Conservation (phyloP, 2,888 invertebrate genomes). For the Leucophenga maculata region DNA sequence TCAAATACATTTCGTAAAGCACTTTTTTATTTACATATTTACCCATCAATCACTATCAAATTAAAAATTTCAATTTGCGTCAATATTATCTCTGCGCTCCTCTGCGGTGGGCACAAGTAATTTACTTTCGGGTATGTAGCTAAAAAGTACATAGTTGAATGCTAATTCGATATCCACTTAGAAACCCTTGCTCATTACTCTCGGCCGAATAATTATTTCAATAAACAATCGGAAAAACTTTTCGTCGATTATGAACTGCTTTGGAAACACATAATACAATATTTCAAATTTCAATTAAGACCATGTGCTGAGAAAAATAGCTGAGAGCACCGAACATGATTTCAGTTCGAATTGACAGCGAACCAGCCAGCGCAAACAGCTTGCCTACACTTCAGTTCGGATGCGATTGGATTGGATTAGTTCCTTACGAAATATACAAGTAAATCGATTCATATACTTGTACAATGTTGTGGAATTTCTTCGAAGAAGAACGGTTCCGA, state of each 20-base stretch:
- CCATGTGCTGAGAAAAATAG: slow-evolving; percentile 64
- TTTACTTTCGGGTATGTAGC: too few relatives aligned
- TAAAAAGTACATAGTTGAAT: too few relatives aligned
- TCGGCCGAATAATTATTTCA: slow-evolving; percentile 61
- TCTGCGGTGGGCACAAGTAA: too few relatives aligned
- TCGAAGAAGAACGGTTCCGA: neutral
- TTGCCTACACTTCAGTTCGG: neutral
- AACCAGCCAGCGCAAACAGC: neutral
- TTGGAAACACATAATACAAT: slow-evolving; percentile 68
- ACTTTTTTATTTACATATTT: too few relatives aligned
- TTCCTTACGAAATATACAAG: slow-evolving; percentile 12
- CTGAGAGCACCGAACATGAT: neutral
- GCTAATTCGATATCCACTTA: neutral
- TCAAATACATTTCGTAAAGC: too few relatives aligned
- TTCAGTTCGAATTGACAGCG: neutral
- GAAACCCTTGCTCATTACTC: slow-evolving; percentile 52
- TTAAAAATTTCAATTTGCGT: too few relatives aligned
- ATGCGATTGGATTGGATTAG: too few relatives aligned
- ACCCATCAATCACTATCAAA: too few relatives aligned
- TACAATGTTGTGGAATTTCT: too few relatives aligned
- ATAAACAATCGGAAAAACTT: slow-evolving; percentile 52
- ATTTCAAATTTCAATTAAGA: slow-evolving; percentile 69
- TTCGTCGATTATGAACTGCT: slow-evolving; percentile 60
- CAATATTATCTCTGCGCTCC: too few relatives aligned
- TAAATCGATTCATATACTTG: too few relatives aligned